Evolutionary conservation across 2,888 invertebrate species (phyloP), one percentile per base, ranked within the genome.

Genomic region (Callinectes sapidus): DNA sequence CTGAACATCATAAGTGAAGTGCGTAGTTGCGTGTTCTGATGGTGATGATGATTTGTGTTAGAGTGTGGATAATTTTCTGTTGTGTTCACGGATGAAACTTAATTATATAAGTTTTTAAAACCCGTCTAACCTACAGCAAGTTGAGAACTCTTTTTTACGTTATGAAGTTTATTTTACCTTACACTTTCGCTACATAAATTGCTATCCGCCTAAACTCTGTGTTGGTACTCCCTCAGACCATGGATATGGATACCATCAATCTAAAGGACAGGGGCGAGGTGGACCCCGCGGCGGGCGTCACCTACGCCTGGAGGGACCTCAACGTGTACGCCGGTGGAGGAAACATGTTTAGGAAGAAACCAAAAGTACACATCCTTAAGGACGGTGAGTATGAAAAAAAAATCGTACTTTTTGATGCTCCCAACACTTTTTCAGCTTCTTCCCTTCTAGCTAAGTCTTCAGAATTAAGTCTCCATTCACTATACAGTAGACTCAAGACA

Each of bases 281-380:
- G 88, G 88, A 92, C 23, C 88, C 90, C 14, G 13, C 81, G 1
- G 92, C 89, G 0, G 92, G 95, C 91, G 96, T 97, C 93, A 97
- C 97, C 0, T 98, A 98, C 96, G 97, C 97, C 8, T 98, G 98
- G 98, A 97, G 97, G 87, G 97, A 97, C 94, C 96, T 98, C 94
- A 98, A 98, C 95, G 98, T 97, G 0, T 97, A 97, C 95, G 97
- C 95, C 35, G 87, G 87, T 0, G 91, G 92, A 0, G 86, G 85
- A 39, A 89, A 89, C 32, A n/a, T 93, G 10, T 39, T 91, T 71
- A 93, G 85, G 85, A 93, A 93, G 91, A 48, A 55, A 10, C 90
- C 90, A 13, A 66, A 81, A 48, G 77, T 85, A 18, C 92, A 93
- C 61, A 93, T 93, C 32, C 71, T 93, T 5, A 93, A 93, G 48